A percentile compares a stretch with the other conserved stretches of the same genome.
Evolutionary conservation across 2,888 invertebrate genomes (phyloP).

Genomic region (Synergus umbraculus): DNA sequence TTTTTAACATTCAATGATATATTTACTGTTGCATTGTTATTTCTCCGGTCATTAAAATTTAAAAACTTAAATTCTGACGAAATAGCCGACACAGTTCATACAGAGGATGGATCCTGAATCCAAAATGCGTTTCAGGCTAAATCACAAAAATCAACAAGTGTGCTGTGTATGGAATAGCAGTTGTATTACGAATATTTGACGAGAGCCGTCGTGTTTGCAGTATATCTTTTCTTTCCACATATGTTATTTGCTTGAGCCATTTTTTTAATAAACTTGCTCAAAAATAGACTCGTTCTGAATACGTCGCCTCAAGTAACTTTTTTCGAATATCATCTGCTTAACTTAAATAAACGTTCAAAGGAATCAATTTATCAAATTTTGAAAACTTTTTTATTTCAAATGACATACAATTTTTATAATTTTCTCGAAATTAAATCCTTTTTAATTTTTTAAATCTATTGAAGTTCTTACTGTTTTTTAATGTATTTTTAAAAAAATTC

Average conservation of each 20-base stretch:
- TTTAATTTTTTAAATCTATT: too few species aligned
- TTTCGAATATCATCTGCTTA: not conserved
- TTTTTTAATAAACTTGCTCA: slow-evolving; percentile 28
- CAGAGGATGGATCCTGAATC: slow-evolving; percentile 15
- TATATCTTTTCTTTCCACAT: slow-evolving; percentile 44
- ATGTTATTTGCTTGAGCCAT: slow-evolving; percentile 26
- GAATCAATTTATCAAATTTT: not conserved
- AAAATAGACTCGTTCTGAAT: slow-evolving; percentile 6
- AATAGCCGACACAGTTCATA: slow-evolving; percentile 9
- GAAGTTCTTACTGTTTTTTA: too few species aligned
- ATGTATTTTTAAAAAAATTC: too few species aligned
- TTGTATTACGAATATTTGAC: slow-evolving; percentile 64
- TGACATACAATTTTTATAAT: too few species aligned
- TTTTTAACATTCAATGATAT: not conserved
- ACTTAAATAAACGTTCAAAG: not conserved
- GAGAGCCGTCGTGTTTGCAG: slow-evolving; percentile 64
- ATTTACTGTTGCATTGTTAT: slow-evolving; percentile 20
- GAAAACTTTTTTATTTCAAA: not conserved
- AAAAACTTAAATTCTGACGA: not conserved
- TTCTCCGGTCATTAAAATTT: slow-evolving; percentile 17
- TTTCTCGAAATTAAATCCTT: too few species aligned
- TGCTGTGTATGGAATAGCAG: slow-evolving; percentile 52
- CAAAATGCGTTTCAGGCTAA: slow-evolving; percentile 55
- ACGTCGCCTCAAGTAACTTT: not conserved
- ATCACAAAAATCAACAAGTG: slow-evolving; percentile 70